Evolutionary conservation across 1,140 invertebrate genomes (phyloP), one percentile per base, ranked within the genome.

Genomic region (Oppia nitens): DNA sequence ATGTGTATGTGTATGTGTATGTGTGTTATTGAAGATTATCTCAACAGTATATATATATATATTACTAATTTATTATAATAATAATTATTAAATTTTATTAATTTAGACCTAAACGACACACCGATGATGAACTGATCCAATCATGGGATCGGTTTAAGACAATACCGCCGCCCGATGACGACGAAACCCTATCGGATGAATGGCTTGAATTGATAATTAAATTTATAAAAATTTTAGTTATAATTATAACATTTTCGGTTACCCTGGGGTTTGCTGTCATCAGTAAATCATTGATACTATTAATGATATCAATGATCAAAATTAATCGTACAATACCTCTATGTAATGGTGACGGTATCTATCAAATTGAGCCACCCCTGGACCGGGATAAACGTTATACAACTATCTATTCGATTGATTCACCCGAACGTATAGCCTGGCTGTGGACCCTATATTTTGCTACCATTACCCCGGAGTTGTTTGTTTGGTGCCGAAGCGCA

Each of bases 391-490:
- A 45, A 57, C 27, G 21, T 4, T 45, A 63, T 49, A 40, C 60
- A 21, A 50, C 52, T 23, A 52, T 47, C 12, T 51, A 61, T 3
- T 12, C 49, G 4, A 40, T 66, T 1, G 29, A 57, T 2, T 81
- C 84, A 61, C 80, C 81, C 61, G 87, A 93, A 70, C 77, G 85
- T 48, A 82, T 91, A 53, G 84, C 83, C 12, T 94, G 88, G 88
- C 86, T 87, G 69, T 94, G 89, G 89, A 86, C 84, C 57, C 72
- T 94, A n/a, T 73, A 91, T 32, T 84, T 90, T 62, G 84, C 82
- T 0, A 90, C 85, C 66, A 77, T 84, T 1, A 79, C 90, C 45
- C 89, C 89, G 0, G 88, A 94, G 71, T 73, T 92, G 26, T 87
- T 89, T 9, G 82, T 86, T 0, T 71, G 89, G 14, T 83, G 92